Base-by-base conservation (phyloP, 2,113 vertebrate genomes). In the Cariama cristata region DNA sequence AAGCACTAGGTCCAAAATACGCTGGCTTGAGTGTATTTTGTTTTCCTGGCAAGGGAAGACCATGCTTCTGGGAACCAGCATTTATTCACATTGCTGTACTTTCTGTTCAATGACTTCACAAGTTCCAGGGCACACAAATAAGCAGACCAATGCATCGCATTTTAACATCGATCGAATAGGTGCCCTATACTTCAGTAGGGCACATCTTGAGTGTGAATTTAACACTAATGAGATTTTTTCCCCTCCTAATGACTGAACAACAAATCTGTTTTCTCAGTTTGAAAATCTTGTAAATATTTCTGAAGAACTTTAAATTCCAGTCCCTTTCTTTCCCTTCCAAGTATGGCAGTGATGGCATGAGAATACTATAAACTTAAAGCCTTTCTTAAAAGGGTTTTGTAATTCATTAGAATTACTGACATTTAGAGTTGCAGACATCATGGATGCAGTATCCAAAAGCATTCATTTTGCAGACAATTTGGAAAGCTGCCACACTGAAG, bases 371-470 rank as follows among this genome's bases (percentile, higher is more conserved):
- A 88, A 96, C 68, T 56, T 81, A 91, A 84, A 94, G 80, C 52
- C 77, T 53, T 42, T 95, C 88, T 86, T 94, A 88, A 87, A 93
- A 76, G 74, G 71, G 67, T 79, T 96, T 91, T 91, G 90, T 74
- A 93, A 93, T 87, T 96, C 32, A 58, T 94, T 91, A 88, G 32
- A 73, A 73, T 85, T 85, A 75, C 44, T 96, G 95, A 94, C 95
- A 90, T 90, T 88, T 67, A 74, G 68, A 88, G 35, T 47, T 71
- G 62, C n/a, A 79, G 94, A 86, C 87, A 88, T 47, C 20, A 24
- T 55, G 67, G 66, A 76, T 40, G 26, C 22, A 85, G 63, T 40
- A 91, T 73, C 58, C 74, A 85, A 93, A 80, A 67, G 73, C 74
- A 79, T 76, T 83, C 11, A 77, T 73, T 96, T 58, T 56, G 53